Evolutionary conservation across 2,113 vertebrate genomes (phyloP), one percentile per base, ranked within the genome.

Genomic region (Malurus alboscapulatus): DNA sequence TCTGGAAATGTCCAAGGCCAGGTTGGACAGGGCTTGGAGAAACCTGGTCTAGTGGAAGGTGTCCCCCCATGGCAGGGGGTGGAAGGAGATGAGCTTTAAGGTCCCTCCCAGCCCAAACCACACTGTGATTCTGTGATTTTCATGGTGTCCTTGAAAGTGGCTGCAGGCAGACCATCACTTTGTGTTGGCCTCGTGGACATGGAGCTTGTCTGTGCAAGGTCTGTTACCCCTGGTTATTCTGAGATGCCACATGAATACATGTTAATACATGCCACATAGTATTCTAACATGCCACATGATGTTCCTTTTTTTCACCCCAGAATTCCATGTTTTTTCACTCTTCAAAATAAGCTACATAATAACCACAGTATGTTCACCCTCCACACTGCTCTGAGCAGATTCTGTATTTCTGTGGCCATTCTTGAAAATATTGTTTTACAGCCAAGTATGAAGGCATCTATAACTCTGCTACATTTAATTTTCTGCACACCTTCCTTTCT

Each of bases 371-470:
- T 45, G n/a, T n/a, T n/a, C n/a, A n/a, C 29, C 16, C 18, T 34
- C 7, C 4, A 78, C 44, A 26, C 25, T 77, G 36, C 71, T 69
- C 50, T 80, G 40, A 87, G 22, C 15, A 4, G 42, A 29, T 61
- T 88, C 34, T 88, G 0, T 88, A 22, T 69, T 82, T 88, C 79
- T 48, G 13, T 74, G 47, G 45, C 69, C 40, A 51, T 73, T 84
- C 59, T 73, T 84, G 86, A 71, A 84, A n/a, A 55, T 88, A 45
- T 88, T 88, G 69, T 77, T 94, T 88, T 61, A 65, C 53, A 82
- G 79, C 36, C 59, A 68, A 65, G 29, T 74, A 42, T 51, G 76
- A 75, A 83, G 59, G 50, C 53, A 34, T 61, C 57, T 91, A 6
- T 79, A 67, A 76, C 34, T 29, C 63, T 73, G 63, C 40, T 62